Evolutionary conservation across 2,888 invertebrate species (phyloP).

Genomic region (Copidosoma aretas): DNA sequence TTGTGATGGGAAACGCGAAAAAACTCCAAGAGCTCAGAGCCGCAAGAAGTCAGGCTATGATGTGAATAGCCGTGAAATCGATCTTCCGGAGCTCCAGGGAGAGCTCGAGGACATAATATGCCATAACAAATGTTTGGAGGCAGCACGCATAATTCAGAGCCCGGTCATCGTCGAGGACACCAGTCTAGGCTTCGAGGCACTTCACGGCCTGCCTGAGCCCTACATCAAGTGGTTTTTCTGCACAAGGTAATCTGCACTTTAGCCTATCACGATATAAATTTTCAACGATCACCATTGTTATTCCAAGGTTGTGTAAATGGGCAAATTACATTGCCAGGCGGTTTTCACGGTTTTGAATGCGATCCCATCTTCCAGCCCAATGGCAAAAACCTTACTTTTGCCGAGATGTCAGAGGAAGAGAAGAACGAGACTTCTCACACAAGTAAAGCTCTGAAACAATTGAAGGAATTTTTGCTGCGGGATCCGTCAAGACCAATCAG

Average conservation of each 20-base stretch:
- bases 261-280: slow-evolving; percentile 76
- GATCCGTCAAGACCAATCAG: not conserved
- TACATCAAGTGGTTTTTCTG: slow-evolving; percentile 98
- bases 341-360: slow-evolving; percentile 92
- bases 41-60: slow-evolving; percentile 78
- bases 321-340: slow-evolving; percentile 85
- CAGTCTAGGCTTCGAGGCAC: slow-evolving; percentile 88
- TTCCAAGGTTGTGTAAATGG: slow-evolving; percentile 75
- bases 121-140: slow-evolving; percentile 84
- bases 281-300: slow-evolving; percentile 70
- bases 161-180: slow-evolving; percentile 96
- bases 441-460: slow-evolving; percentile 77
- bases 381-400: slow-evolving; percentile 83
- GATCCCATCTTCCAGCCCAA: slow-evolving; percentile 92
- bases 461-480: slow-evolving; percentile 68
- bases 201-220: slow-evolving; percentile 89
- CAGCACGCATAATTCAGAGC: slow-evolving; percentile 76
- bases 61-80: slow-evolving; percentile 75
- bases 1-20: slow-evolving; percentile 94
- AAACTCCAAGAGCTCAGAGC: slow-evolving; percentile 89
- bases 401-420: slow-evolving; percentile 81
- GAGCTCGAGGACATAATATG: slow-evolving; percentile 90
- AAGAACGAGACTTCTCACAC: slow-evolving; percentile 97
- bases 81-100: slow-evolving; percentile 94
- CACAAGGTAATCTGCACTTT: slow-evolving; percentile 92